These are phyloP conservation scores for Dryas iulia DNA, from an alignment of 1,140 invertebrate species.

Conservation along the genomic window DNA sequence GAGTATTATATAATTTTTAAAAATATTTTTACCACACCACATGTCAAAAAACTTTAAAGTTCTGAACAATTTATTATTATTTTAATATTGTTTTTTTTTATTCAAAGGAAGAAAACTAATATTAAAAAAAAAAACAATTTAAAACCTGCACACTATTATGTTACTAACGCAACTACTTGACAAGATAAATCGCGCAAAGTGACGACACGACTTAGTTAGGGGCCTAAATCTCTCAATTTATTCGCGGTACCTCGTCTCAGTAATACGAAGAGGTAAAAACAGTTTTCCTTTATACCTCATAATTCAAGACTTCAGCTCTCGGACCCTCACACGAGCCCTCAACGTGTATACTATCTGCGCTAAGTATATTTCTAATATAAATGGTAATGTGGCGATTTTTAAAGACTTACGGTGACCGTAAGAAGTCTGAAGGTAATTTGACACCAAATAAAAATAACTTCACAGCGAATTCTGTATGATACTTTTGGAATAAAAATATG, in stretches of 20 bases:
- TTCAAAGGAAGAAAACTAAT: neutral
- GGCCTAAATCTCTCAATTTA: neutral
- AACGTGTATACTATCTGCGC: conserved; percentile 13
- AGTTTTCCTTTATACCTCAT: conserved; percentile 4
- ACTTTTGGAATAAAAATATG: too few species aligned
- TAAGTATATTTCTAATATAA: conserved; percentile 69
- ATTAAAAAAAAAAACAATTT: too few species aligned
- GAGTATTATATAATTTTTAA: too few species aligned
- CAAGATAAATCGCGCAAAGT: neutral
- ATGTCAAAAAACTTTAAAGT: too few species aligned
- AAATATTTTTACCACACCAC: too few species aligned
- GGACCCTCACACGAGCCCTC: neutral
- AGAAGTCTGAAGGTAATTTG: conserved; percentile 35
- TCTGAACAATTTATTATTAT: too few species aligned
- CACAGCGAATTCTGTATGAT: conserved; percentile 27
- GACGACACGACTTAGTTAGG: neutral
- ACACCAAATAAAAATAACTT: conserved; percentile 40
- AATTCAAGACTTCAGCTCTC: conserved; percentile 15
- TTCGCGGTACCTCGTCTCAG: neutral
- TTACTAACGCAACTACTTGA: too few species aligned
- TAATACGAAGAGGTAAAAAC: conserved; percentile 1
- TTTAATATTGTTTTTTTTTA: too few species aligned
- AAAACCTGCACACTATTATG: too few species aligned
- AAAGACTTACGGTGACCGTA: conserved; percentile 38
- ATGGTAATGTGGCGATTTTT: conserved; percentile 62